Evolutionary conservation across 2,888 invertebrate genomes (phyloP), one percentile per base, ranked within the genome.

Genomic region (Peribatodes rhomboidaria): DNA sequence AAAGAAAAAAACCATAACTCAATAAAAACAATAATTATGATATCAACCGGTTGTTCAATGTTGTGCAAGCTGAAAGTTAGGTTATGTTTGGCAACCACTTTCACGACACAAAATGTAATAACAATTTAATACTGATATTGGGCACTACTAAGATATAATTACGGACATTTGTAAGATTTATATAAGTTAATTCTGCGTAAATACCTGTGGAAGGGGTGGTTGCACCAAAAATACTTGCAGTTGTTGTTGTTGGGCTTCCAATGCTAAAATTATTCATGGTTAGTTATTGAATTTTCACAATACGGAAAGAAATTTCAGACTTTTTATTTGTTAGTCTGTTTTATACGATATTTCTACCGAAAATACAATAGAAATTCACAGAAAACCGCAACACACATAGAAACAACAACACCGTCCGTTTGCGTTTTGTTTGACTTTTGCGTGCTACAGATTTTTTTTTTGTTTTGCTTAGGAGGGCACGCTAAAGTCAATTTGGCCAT

Each of bases 231-330:
- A 88, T 82, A 76, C 76, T 76, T 14, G 76, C 84, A 4, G 88
- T 52, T 7, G 90, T 88, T 14, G 92, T 89, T 20, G 90, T 88
- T 13, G 84, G 64, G 11, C 82, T 72, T 60, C 88, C 86, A 58
- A 91, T 89, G 59, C 68, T 79, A 64, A 85, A 88, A 85, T n/a
- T n/a, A n/a, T 80, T 90, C 91, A 91, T 91, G 20, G 68, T 81
- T 20, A 8, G 11, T 16, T 37, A 33, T 9, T 1, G 0, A 37
- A 50, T 50, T 35, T 22, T 16, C 9, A 27, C 27, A 14, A 20
- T 9, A 3, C 13, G 13, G 2, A 35, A 13, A n/a, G 8, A 20
- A 33, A 0, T 33, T 18, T 13, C 13, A 37, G 13, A 13, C 20
- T 46, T 8, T 1, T 46, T 46, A 13, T 0, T 8, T 46, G 8